phyloP scores from a whole-genome alignment of 1,140 invertebrate species.

The Eueides isabella region DNA sequence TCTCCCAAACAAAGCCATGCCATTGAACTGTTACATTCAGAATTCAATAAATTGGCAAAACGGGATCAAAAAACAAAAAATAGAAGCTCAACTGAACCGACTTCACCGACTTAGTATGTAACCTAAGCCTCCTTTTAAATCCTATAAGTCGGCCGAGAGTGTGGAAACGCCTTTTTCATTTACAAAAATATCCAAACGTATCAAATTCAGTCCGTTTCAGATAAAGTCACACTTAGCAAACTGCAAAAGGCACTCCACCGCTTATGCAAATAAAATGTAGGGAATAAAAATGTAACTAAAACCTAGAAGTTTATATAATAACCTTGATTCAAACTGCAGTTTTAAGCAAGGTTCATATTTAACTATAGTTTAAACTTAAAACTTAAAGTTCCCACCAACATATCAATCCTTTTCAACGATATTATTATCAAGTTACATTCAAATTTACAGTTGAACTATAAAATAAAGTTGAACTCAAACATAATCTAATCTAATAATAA shows the following conservation, averaged over 20 bases:
- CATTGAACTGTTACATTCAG: constrained; percentile 46
- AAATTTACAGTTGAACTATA: constrained; percentile 46
- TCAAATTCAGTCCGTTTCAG: constrained; percentile 63
- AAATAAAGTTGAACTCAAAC: constrained; percentile 33
- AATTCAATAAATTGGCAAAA: constrained; percentile 50
- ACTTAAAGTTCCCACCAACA: constrained; percentile 5
- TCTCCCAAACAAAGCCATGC: constrained; percentile 40
- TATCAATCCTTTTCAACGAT: constrained; percentile 9
- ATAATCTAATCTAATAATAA: constrained; percentile 51
- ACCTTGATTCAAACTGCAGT: background rate
- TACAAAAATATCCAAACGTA: constrained; percentile 66
- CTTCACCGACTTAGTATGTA: background rate
- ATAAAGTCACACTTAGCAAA: constrained; percentile 51
- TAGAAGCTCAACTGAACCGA: constrained; percentile 52
- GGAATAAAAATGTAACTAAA: constrained; percentile 31
- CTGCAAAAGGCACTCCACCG: constrained; percentile 62
- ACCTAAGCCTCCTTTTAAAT: background rate
- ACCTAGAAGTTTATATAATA: background rate
- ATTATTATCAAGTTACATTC: constrained; percentile 8
- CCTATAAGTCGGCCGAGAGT: background rate
- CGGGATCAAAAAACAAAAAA: constrained; percentile 53
- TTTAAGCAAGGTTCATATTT: background rate
- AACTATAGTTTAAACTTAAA: constrained; percentile 6
- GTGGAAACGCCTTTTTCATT: constrained; percentile 28
- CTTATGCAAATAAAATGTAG: constrained; percentile 53